Evolutionary conservation across 2,888 invertebrate species (phyloP), one percentile per base, ranked within the genome.

Genomic region (Rhogogaster chlorosoma): DNA sequence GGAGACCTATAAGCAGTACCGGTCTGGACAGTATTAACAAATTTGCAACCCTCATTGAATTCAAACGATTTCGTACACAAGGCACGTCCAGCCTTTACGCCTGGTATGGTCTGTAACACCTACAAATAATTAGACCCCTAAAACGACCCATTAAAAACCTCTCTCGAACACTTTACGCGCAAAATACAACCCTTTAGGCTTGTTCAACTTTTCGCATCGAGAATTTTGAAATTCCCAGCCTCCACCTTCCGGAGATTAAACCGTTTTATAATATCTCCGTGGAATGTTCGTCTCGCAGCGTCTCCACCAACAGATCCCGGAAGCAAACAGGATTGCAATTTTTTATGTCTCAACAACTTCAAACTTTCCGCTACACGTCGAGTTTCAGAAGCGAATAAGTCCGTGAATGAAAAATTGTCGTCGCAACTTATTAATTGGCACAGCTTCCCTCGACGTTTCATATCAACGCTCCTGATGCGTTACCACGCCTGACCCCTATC

Each of bases 101-200:
- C 29, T 85, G 86, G 84, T 86, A 87, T 89, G 88, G 87, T 86
- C 88, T 86, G 86, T 87, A 86, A 87, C 87, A 80, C 86, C 86
- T 84, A 85, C 88, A 89, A 89, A 89, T 89, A 89, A 89, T 89
- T 89, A 89, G 87, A 87, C 87, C 86, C 86, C 85, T 86, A 86
- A 87, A 87, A 89, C 87, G 87, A 88, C 86, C 87, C 88, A 89
- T 89, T 89, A 89, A 89, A 89, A 89, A 89, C 88, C 88, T 88
- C 88, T 89, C 87, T 86, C 85, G 88, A 89, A 88, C 88, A 89
- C 88, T 89, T 89, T 88, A 88, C 86, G 78, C 84, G 82, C 36
- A 45, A 83, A 83, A 83, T 67, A 83, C 83, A 83, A 83, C 64
- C 83, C 83, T 70, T 83, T 67, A 38, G 83, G 70, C 64, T 45